Evolutionary conservation across 2,888 invertebrate species (phyloP).

Genomic region (Hyposoter didymator): DNA sequence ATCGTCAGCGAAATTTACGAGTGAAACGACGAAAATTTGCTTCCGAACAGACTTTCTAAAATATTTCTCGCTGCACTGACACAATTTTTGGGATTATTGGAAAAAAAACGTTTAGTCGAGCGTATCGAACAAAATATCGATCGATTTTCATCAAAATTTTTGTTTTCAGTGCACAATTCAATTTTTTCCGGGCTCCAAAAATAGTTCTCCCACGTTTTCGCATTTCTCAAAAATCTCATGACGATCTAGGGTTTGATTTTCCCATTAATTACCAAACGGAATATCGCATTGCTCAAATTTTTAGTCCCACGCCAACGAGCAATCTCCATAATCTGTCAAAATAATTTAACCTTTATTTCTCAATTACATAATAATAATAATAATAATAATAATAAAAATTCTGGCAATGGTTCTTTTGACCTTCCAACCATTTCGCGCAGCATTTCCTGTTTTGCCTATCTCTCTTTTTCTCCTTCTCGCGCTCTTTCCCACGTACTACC

Average conservation of each 20-base stretch:
- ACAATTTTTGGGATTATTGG: no score
- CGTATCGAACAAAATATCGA: no score
- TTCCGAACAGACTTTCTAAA: no score
- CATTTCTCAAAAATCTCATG: not conserved
- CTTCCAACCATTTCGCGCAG: constrained; percentile 28
- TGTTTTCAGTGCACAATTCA: no score
- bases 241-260: not conserved
- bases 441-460: constrained; percentile 23
- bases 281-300: not conserved
- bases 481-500: not conserved
- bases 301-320: not conserved
- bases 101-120: no score
- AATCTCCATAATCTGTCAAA: constrained; percentile 7
- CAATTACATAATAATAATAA: constrained; percentile 8
- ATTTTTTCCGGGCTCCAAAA: not conserved
- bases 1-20: no score
- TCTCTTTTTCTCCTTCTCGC: not conserved
- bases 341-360: constrained; percentile 21
- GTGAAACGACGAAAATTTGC: no score
- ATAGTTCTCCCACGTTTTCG: not conserved
- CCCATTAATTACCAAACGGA: not conserved
- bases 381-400: constrained; percentile 19
- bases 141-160: no score
- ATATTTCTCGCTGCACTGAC: no score
- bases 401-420: constrained; percentile 25